These are phyloP conservation scores for Carassius auratus DNA, from an alignment of 2,113 vertebrate species.

Conservation along the genomic window DNA sequence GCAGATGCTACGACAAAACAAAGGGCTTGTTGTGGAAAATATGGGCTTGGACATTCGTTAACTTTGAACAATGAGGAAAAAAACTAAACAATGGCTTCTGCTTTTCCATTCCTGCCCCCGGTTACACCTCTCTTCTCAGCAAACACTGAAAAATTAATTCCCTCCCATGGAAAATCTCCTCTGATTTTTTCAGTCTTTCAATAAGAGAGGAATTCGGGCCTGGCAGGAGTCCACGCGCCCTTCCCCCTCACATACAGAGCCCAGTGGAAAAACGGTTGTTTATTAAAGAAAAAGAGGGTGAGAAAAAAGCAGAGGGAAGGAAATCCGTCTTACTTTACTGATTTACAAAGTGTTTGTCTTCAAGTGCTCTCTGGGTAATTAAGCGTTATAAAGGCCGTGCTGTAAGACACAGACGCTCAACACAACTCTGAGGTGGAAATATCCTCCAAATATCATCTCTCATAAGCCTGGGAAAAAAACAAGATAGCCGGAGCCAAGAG, in stretches of 20 bases:
- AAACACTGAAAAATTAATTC: constrained; percentile 74
- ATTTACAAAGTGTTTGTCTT: constrained; percentile 72
- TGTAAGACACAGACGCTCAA: constrained; percentile 49
- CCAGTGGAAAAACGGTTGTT: constrained; percentile 71
- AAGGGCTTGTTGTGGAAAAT: constrained; percentile 15
- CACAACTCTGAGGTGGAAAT: constrained; percentile 72
- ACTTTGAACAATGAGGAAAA: constrained; percentile 19
- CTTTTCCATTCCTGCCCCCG: constrained; percentile 50
- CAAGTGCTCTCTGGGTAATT: constrained; percentile 69
- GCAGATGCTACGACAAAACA: background rate
- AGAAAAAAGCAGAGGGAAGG: constrained; percentile 54
- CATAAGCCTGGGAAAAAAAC: constrained; percentile 44
- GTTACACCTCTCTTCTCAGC: constrained; percentile 64
- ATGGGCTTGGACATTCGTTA: constrained; percentile 34
- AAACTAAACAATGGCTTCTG: constrained; percentile 10
- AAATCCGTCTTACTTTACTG: constrained; percentile 72
- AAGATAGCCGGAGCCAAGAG: constrained; percentile 42
- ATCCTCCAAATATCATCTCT: constrained; percentile 61
- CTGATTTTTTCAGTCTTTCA: constrained; percentile 73
- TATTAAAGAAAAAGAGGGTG: constrained; percentile 74
- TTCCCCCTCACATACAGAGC: constrained; percentile 40
- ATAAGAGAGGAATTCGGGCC: constrained; percentile 76
- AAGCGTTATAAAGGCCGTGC: constrained; percentile 62
- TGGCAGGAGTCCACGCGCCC: constrained; percentile 69
- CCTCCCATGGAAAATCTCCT: constrained; percentile 78